Conservation (phyloP, 2,888 invertebrate species). For the Nephrotoma guestfalica region DNA sequence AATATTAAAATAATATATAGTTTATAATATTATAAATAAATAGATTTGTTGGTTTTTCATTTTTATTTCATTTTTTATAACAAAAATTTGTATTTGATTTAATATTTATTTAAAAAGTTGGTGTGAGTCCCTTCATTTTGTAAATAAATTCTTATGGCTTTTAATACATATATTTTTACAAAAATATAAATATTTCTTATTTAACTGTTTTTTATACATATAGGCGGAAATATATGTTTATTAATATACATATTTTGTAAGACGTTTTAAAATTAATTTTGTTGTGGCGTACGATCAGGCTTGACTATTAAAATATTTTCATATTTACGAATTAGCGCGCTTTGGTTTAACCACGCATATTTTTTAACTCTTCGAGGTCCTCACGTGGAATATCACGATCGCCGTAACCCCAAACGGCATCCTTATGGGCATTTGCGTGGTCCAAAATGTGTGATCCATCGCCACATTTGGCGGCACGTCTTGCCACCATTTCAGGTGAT, state of each 20-base stretch:
- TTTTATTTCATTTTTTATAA: background rate
- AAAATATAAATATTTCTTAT: background rate
- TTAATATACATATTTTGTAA: background rate
- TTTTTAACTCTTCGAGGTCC: constrained; percentile 38
- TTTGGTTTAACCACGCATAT: constrained; percentile 33
- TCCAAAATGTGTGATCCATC: constrained; percentile 38
- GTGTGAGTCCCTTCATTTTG: background rate
- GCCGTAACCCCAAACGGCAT: constrained; percentile 47
- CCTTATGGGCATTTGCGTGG: constrained; percentile 26
- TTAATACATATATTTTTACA: background rate
- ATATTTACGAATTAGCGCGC: background rate
- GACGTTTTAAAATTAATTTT: background rate
- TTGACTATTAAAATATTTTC: background rate
- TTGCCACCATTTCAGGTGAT: constrained; percentile 39
- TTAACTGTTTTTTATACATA: too few species aligned
- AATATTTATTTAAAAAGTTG: background rate
- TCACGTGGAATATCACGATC: constrained; percentile 41
- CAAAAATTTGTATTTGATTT: background rate
- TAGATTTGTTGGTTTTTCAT: background rate
- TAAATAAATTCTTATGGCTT: background rate
- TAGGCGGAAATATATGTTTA: background rate
- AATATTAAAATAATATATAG: background rate
- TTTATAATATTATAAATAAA: background rate
- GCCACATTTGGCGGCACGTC: constrained; percentile 41
- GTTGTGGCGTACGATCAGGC: background rate